Conservation (phyloP, 2,113 vertebrate genomes). For the Lanius collurio region DNA sequence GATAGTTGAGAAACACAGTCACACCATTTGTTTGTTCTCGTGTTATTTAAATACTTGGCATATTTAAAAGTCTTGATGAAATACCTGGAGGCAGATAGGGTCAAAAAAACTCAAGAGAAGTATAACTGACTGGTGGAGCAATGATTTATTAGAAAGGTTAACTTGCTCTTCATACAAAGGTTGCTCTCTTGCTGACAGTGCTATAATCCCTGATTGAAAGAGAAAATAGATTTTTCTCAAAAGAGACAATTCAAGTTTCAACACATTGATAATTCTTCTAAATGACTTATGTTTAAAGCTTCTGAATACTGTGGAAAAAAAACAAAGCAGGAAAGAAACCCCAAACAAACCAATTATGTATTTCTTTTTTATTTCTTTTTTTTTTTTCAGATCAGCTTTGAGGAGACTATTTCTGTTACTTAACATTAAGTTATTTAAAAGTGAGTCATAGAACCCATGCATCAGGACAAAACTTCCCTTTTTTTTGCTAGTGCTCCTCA, state of each 20-base stretch:
- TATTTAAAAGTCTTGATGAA: background rate
- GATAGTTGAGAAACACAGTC: background rate
- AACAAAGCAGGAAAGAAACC: background rate
- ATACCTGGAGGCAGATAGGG: conserved; percentile 86
- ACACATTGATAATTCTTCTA: background rate
- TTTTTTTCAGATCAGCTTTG: background rate
- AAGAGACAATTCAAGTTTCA: background rate
- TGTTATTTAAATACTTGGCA: background rate
- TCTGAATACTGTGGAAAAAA: background rate
- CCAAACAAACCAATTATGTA: background rate
- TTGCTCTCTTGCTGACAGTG: conserved; percentile 75
- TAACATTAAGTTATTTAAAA: background rate
- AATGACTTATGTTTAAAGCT: background rate
- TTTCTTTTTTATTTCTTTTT: background rate
- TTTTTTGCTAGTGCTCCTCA: background rate
- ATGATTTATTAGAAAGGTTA: conserved; percentile 61
- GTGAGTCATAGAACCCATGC: background rate
- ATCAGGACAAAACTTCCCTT: background rate
- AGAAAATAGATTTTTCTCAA: background rate
- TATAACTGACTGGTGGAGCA: conserved; percentile 77
- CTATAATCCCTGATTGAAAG: conserved; percentile 81
- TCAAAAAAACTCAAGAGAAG: conserved; percentile 87
- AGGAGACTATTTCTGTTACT: background rate
- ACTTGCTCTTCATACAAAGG: conserved; percentile 69
- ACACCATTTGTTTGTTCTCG: background rate